Evolutionary conservation across 2,797 vertebrate genomes (phyloP), one percentile per base, ranked within the genome.

Genomic region (Lemur catta): DNA sequence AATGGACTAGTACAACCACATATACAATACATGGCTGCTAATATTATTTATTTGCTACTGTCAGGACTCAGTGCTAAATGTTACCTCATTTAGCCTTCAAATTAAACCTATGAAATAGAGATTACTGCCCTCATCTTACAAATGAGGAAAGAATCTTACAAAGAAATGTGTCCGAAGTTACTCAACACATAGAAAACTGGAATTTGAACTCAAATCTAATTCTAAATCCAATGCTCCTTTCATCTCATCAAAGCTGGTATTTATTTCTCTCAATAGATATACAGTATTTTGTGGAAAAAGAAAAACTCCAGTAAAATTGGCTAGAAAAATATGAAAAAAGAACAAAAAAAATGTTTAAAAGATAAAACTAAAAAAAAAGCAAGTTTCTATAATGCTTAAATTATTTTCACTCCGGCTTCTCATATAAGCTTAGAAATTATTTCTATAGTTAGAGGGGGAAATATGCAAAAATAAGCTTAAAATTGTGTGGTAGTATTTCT

Each of bases 381-480:
- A 65, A 80, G 69, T 75, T 63, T 91, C 52, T 48, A 84, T 43
- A 91, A 93, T 13, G 33, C 18, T 84, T 81, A 94, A 75, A 80
- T 2, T 91, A 82, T 74, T 90, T 89, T 92, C 43, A 28, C 46
- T 48, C 35, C 92, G 38, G 65, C 26, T 86, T 81, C 57, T 93
- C 46, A 88, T 55, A 76, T 52, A 95, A 93, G n/a, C 61, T 85
- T 81, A 93, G 30, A 91, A 82, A 93, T 18, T 14, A 8, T 72
- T 88, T 69, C 41, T 90, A 55, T 69, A 4, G 7, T 81, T 92
- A 84, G 33, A 84, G 59, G 33, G 24, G 4, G 24, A 30, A 75
- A 50, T 69, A 48, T 41, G 48, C 17, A 93, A 91, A 96, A 86
- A 74, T 65, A 41, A 82, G 76, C 24, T 59, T 76, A 81, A 87